These are phyloP conservation scores for Thalassaphorura encarpata DNA, from an alignment of 1,140 invertebrate species.

Conservation along the genomic window DNA sequence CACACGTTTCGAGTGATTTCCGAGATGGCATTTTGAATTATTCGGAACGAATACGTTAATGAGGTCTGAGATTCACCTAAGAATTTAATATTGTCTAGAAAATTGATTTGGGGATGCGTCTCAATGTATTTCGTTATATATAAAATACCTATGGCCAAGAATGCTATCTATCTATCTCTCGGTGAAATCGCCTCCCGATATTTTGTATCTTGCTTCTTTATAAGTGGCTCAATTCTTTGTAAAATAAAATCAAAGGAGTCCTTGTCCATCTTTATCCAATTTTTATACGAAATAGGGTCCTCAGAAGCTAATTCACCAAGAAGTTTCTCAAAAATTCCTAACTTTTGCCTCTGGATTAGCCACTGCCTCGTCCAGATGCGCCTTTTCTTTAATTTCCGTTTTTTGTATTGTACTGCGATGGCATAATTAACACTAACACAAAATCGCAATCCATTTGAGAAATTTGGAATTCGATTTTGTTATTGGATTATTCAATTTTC, in stretches of 20 bases:
- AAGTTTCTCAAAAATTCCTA: neutral
- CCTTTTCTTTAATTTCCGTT: no score
- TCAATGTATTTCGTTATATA: neutral
- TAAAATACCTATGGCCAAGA: neutral
- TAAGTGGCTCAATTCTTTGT: neutral
- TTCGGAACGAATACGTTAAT: neutral
- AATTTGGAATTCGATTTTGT: no score
- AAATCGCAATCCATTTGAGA: no score
- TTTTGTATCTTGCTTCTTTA: neutral
- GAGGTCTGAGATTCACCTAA: conserved; percentile 1
- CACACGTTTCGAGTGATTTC: neutral
- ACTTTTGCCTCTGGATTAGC: neutral
- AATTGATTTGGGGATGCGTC: neutral
- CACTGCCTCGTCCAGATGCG: neutral
- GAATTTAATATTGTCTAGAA: neutral
- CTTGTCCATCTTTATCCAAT: neutral
- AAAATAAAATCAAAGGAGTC: neutral
- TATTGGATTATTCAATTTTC: no score
- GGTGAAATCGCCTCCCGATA: neutral
- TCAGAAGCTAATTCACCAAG: neutral
- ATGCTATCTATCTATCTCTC: neutral
- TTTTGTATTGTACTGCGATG: no score
- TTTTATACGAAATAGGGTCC: neutral
- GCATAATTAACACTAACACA: no score
- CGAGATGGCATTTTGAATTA: neutral